These are phyloP conservation scores for Eunapius fragilis DNA, from an alignment of 37 sponge, comb jelly and placozoan species.

Conservation along the genomic window DNA sequence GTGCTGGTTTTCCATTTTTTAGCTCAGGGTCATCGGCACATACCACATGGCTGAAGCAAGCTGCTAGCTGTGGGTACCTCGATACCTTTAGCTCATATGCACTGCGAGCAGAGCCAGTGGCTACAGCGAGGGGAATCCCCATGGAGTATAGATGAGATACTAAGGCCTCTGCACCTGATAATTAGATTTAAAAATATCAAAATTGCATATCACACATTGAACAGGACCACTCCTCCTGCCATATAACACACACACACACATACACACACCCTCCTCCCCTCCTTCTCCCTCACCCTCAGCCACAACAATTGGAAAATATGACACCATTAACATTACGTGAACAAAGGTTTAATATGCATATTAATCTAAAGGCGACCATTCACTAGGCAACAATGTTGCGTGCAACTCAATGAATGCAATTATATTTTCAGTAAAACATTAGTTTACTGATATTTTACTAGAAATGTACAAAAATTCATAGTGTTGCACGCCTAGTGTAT, in stretches of 20 bases:
- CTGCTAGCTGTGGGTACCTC: constrained; percentile 60
- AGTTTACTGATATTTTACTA: too few relatives aligned
- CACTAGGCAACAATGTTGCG: too few relatives aligned
- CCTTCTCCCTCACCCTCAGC: too few relatives aligned
- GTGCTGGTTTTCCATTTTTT: constrained; percentile 92
- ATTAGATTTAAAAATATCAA: background rate
- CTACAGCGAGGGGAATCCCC: constrained; percentile 86
- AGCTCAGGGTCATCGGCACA: constrained; percentile 88
- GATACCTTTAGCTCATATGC: constrained; percentile 78
- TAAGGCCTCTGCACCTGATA: constrained; percentile 81
- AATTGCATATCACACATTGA: background rate
- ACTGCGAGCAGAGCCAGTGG: constrained; percentile 75
- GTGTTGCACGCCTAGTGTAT: too few relatives aligned
- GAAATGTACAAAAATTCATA: too few relatives aligned
- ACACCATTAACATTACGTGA: too few relatives aligned
- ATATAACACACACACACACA: background rate
- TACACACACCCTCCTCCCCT: too few relatives aligned
- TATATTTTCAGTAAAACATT: too few relatives aligned
- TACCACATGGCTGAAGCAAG: constrained; percentile 72
- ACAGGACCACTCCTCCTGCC: background rate
- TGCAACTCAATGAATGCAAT: too few relatives aligned
- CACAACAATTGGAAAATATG: too few relatives aligned
- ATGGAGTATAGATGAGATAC: constrained; percentile 65
- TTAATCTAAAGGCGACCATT: too few relatives aligned
- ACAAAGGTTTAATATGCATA: too few relatives aligned